These are phyloP conservation scores for Eublepharis macularius DNA, from an alignment of 2,113 vertebrate genomes.

Conservation along the genomic window DNA sequence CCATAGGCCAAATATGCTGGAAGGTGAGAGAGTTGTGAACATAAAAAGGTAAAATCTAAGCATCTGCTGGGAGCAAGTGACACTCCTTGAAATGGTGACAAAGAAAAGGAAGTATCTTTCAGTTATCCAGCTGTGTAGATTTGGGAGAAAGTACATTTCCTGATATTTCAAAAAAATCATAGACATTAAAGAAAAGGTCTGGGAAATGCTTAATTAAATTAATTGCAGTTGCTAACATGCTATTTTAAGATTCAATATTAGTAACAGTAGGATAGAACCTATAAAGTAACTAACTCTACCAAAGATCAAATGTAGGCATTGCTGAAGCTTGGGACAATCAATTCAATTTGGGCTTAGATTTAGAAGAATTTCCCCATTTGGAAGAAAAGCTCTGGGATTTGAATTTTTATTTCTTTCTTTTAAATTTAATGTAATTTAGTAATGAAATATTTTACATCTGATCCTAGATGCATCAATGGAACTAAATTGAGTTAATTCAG, in stretches of 20 bases:
- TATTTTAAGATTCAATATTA: conserved; percentile 29
- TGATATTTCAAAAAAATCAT: conserved; percentile 12
- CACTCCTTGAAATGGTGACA: conserved; percentile 22
- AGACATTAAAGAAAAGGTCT: no score
- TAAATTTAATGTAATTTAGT: not conserved
- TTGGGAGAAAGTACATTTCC: not conserved
- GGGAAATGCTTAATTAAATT: conserved; percentile 50
- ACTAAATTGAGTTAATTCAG: not conserved
- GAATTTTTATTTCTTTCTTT: not conserved
- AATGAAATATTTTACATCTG: not conserved
- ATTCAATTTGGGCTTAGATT: not conserved
- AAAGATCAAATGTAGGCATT: not conserved
- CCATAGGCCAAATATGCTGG: conserved; percentile 5
- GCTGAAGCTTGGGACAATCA: not conserved
- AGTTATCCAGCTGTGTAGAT: conserved; percentile 26
- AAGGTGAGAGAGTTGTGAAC: conserved; percentile 19
- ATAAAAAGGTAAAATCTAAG: conserved; percentile 32
- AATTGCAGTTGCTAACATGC: conserved; percentile 30
- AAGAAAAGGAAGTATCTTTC: conserved; percentile 42
- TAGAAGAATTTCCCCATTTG: not conserved
- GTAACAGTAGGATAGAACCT: conserved; percentile 40
- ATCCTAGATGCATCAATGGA: not conserved
- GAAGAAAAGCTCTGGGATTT: not conserved
- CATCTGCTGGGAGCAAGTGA: conserved; percentile 2
- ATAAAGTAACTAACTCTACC: not conserved